Conservation (phyloP, 2,797 vertebrate genomes). For the Lepidocolaptes lacrymiger region DNA sequence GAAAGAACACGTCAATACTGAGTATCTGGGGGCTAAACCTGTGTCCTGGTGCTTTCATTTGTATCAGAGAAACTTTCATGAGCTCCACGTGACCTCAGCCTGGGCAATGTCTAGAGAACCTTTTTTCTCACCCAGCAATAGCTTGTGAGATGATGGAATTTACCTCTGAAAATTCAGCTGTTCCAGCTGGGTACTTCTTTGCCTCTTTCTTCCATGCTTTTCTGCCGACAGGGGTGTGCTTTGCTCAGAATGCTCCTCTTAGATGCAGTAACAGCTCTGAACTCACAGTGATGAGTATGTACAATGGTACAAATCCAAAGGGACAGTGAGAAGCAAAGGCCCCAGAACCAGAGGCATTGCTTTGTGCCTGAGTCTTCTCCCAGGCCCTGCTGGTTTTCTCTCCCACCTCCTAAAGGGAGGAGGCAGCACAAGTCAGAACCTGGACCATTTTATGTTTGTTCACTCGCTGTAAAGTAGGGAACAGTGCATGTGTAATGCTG, state of each 20-base stretch:
- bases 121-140: neutral
- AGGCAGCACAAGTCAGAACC: neutral
- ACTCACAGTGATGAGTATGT: neutral
- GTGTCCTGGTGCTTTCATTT: neutral
- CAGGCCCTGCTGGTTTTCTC: neutral
- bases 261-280: neutral
- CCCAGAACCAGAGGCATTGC: neutral
- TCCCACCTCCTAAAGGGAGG: neutral
- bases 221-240: neutral
- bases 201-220: neutral
- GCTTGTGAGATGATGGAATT: neutral
- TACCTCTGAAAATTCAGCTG: neutral
- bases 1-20: neutral
- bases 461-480: neutral
- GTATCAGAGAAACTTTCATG: neutral
- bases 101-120: neutral
- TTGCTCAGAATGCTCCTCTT: neutral
- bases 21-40: neutral
- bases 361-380: neutral
- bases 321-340: neutral
- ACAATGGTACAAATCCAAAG: neutral
- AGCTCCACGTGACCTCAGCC: neutral
- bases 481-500: neutral
- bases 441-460: neutral
- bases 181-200: neutral